Base-by-base conservation (phyloP, 2,113 vertebrate species). In the Pandion haliaetus region DNA sequence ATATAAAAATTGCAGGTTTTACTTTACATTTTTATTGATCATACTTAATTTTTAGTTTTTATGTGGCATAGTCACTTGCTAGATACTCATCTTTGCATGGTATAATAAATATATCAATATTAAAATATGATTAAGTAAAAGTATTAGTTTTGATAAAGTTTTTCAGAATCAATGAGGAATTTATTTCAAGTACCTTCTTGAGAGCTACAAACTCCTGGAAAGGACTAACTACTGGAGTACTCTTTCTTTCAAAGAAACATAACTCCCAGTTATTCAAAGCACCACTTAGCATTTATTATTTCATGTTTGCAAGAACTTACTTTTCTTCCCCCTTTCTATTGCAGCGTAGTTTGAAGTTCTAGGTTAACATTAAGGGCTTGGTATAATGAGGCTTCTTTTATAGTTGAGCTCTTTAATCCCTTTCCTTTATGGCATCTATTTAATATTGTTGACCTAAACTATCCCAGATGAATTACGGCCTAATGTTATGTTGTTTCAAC, bases 381-480 rank as follows among this genome's bases (percentile, higher is more conserved):
- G 34, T 66, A 80, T 89, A 81, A 92, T 83, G 49, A 95, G 20
- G 24, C 36, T 88, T 76, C 70, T 86, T 95, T 93, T 78, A 61
- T 47, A 95, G 38, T 42, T 80, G 65, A 93, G 50, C 67, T 90
- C 47, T 92, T 88, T 95, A 92, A 95, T 93, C 81, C 52, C 63
- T 91, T 96, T 95, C 38, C 50, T 87, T 95, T 72, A 77, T 94
- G 71, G 23, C 38, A 77, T 90, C 54, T 87, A 7, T 77, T 96
- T 90, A 93, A 90, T 91, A 57, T 86, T 94, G 45, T 92, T 94
- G 92, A 97, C 91, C 72, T 95, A 70, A 74, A 34, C 20, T 81
- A 49, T 90, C 88, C 62, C 47, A 86, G 83, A 65, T 74, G 65
- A 95, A 52, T 91, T 81, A 31, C 55, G 12, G 65, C 13, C 13